Evolutionary conservation across 2,888 invertebrate species (phyloP).

Genomic region (Atrina japonica): DNA sequence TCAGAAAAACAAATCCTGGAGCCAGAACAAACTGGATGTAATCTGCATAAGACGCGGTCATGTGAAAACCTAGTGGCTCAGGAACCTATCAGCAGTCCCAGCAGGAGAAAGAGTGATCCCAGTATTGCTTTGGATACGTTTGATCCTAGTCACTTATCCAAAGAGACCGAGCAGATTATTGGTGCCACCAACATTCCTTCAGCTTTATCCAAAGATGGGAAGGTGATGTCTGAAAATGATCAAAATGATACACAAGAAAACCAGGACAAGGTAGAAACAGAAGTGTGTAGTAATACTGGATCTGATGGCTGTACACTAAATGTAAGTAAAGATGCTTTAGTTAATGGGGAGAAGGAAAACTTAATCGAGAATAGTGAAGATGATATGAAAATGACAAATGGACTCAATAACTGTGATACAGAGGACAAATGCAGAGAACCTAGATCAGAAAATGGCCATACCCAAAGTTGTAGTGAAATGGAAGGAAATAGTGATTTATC

Average conservation of each 20-base stretch:
- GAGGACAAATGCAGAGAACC: not conserved
- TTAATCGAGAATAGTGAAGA: not conserved
- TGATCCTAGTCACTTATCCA: constrained; percentile 48
- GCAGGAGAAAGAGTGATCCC: constrained; percentile 92
- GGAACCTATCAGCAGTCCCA: constrained; percentile 80
- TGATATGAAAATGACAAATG: constrained; percentile 9
- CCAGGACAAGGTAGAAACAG: constrained; percentile 12
- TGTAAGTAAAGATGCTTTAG: not conserved
- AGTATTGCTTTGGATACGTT: constrained; percentile 83
- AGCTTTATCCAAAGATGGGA: constrained; percentile 50
- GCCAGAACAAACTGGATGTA: constrained; percentile 33
- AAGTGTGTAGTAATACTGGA: not conserved
- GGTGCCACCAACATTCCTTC: constrained; percentile 48
- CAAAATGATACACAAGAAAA: constrained; percentile 18
- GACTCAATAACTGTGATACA: not conserved
- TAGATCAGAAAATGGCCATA: constrained; percentile 17
- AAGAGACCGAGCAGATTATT: constrained; percentile 45
- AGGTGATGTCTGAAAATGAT: constrained; percentile 44
- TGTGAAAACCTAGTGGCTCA: constrained; percentile 88
- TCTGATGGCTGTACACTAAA: constrained; percentile 13
- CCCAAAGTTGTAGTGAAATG: constrained; percentile 26
- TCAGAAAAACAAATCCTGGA: constrained; percentile 41
- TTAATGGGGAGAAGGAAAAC: constrained; percentile 2
- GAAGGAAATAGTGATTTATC: not conserved
- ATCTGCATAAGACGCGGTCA: constrained; percentile 87